Evolutionary conservation across 1,140 invertebrate species (phyloP), one percentile per base, ranked within the genome.

Genomic region (Formica selysi): DNA sequence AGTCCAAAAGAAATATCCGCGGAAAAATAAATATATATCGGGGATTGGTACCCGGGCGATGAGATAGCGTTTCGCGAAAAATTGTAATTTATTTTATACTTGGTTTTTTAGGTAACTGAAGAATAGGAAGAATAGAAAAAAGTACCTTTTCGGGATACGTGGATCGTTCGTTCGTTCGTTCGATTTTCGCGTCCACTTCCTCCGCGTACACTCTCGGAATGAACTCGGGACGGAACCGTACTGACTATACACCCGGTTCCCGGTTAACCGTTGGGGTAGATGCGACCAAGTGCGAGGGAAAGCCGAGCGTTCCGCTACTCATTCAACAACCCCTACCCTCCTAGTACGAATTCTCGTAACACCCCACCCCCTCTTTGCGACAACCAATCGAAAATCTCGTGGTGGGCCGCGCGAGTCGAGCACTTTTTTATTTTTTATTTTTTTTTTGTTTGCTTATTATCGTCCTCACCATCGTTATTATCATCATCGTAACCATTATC

Each of bases 251-350:
- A 51, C 64, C 22, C 67, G 86, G 85, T 85, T 86, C 5, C 88
- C 70, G 79, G 86, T 86, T 89, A 59, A 79, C 71, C 76, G 87
- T 90, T 89, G 76, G 87, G 87, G 89, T 89, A 91, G 86, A 81
- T 80, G 87, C 80, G 92, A 92, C 86, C 86, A 89, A 93, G 89
- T 94, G 93, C 90, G 87, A 89, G 68, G 62, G 83, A 86, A 87
- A 86, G 89, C 84, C 79, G 80, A 70, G 68, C 85, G 86, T 92
- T 85, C 81, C 86, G 86, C 86, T 92, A 92, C 89, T 93, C 91
- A 93, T 93, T 93, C 92, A 92, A 78, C 92, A 91, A 92, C 92
- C 93, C 93, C 92, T 93, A 93, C 93, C 13, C 90, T 61, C 44
- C 74, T 76, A 65, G 79, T 59, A 65, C 57, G 64, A 74, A 78